These are phyloP conservation scores for Smutsia gigantea DNA, from an alignment of 2,797 vertebrate genomes.

Conservation along the genomic window DNA sequence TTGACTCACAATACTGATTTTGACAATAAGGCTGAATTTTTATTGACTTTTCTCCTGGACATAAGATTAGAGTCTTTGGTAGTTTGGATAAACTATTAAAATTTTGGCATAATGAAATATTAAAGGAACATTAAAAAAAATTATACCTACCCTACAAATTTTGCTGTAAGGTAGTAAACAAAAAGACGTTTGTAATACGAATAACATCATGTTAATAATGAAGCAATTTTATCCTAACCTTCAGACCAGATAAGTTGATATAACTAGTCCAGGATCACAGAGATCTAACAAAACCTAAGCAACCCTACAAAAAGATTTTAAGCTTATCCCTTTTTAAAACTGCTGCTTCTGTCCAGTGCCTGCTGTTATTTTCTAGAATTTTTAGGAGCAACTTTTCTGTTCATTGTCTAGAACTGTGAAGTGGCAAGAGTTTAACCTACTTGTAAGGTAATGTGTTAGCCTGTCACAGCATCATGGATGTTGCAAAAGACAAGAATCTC, in stretches of 20 bases:
- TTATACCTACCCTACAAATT: neutral
- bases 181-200: neutral
- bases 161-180: neutral
- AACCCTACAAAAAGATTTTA: neutral
- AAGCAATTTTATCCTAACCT: constrained; percentile 11
- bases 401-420: neutral
- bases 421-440: neutral
- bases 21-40: neutral
- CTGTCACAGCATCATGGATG: neutral
- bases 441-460: neutral
- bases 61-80: neutral
- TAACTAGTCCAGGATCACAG: neutral
- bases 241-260: neutral
- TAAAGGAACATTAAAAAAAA: neutral
- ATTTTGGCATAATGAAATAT: constrained; percentile 3
- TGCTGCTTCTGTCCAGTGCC: neutral
- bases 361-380: constrained; percentile 17
- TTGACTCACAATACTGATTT: neutral
- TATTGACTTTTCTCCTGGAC: neutral
- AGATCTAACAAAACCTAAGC: neutral
- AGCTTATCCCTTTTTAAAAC: neutral
- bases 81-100: neutral
- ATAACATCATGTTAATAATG: neutral
- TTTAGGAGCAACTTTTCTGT: constrained; percentile 40
- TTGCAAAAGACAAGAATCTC: neutral